phyloP scores from a whole-genome alignment of 1,140 invertebrate species.

The Zaprionus lachaisei region DNA sequence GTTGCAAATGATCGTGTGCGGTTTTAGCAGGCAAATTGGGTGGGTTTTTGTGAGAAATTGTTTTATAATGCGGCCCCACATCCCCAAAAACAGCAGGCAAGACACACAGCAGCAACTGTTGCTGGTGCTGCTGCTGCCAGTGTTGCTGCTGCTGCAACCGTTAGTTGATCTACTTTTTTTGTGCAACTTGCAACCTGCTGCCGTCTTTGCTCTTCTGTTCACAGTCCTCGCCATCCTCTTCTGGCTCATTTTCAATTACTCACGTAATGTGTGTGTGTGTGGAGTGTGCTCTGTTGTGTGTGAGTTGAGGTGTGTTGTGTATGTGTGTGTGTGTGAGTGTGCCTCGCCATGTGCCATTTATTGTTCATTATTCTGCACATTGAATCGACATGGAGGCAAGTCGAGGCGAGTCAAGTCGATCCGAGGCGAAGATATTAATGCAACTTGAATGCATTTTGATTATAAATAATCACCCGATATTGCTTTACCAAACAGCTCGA shows the following conservation, averaged over 20 bases:
- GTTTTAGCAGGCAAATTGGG: conserved; percentile 55
- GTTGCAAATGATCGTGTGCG: conserved; percentile 6
- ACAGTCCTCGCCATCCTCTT: conserved; percentile 8
- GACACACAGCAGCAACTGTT: conserved; percentile 1
- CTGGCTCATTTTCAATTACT: conserved; percentile 52
- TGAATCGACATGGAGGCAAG: conserved; percentile 5
- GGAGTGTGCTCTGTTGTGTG: not conserved
- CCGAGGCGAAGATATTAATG: conserved; percentile 2
- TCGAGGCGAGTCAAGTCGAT: not conserved
- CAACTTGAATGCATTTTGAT: conserved; percentile 8
- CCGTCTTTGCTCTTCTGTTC: not conserved
- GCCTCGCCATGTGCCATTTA: conserved; percentile 41
- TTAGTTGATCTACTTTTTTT: conserved; percentile 72
- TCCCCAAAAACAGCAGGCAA: conserved; percentile 13
- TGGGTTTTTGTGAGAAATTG: conserved; percentile 59
- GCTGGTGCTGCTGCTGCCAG: not conserved
- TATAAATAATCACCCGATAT: conserved; percentile 8
- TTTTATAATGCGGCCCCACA: conserved; percentile 54
- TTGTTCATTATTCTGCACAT: conserved; percentile 45
- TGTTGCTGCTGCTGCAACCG: conserved; percentile 41
- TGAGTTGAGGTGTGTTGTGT: not conserved
- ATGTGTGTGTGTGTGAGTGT: not conserved
- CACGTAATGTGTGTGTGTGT: conserved; percentile 29
- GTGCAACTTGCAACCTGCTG: conserved; percentile 36
- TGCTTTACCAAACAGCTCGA: not conserved